A percentile compares a stretch with the other conserved stretches of the same genome.
Conservation (phyloP, 1,140 invertebrate species). For the Bombus confusus region DNA sequence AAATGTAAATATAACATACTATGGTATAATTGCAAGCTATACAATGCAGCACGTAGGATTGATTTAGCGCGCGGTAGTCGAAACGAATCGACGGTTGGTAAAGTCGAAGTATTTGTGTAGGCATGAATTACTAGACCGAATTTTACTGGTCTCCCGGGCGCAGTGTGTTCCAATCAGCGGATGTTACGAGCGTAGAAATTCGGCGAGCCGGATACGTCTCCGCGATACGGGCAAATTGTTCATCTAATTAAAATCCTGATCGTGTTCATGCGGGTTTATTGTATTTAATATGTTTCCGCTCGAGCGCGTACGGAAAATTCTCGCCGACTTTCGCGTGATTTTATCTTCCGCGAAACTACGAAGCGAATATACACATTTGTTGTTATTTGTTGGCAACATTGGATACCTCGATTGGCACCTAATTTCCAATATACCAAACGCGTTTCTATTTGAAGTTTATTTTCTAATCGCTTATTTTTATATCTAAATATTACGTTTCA, state of each 20-base stretch:
- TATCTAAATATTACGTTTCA: background rate
- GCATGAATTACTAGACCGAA: background rate
- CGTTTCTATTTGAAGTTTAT: background rate
- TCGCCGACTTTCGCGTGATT: background rate
- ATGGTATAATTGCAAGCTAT: no score
- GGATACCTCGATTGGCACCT: background rate
- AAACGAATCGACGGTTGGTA: background rate
- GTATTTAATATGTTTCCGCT: no score
- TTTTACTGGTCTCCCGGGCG: background rate
- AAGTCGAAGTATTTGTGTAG: background rate
- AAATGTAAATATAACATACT: no score
- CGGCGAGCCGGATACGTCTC: background rate
- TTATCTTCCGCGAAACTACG: no score
- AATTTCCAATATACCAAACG: background rate
- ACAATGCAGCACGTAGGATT: no score
- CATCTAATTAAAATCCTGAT: conserved; percentile 27
- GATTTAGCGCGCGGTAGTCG: background rate
- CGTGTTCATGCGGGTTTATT: conserved; percentile 1
- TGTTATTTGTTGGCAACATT: background rate
- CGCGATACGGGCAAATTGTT: conserved; percentile 22
- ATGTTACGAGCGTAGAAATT: conserved; percentile 15
- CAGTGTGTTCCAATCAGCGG: background rate
- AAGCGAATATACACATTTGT: background rate
- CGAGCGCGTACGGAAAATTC: background rate
- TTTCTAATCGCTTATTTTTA: background rate